Percentiles rank a stretch among this genome's conserved stretches.
phyloP scores from a whole-genome alignment of 2,888 invertebrate genomes.

The Serrognathus titanus region DNA sequence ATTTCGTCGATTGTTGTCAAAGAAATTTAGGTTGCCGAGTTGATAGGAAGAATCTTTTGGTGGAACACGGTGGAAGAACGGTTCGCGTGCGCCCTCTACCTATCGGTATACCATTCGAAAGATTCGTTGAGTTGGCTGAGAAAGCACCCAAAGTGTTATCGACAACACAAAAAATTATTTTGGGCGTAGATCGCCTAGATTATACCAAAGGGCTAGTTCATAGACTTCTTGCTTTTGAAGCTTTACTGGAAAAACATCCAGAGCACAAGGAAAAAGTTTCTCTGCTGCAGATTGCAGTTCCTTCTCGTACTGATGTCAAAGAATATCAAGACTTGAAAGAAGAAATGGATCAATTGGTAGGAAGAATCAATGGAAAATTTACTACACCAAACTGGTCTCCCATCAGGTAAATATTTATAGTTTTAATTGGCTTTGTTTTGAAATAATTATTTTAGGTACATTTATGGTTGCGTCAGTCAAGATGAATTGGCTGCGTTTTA shows the following conservation, averaged over 20 bases:
- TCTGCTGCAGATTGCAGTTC: conserved; percentile 81
- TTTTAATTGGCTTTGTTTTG: neutral
- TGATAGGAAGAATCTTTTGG: conserved; percentile 79
- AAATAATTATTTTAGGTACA: conserved; percentile 52
- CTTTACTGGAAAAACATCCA: conserved; percentile 75
- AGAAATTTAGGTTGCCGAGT: conserved; percentile 83
- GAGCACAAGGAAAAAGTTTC: conserved; percentile 83
- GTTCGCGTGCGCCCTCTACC: conserved; percentile 81
- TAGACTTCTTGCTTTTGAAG: conserved; percentile 78
- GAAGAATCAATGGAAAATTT: conserved; percentile 82
- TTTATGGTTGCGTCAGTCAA: conserved; percentile 84
- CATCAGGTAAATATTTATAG: conserved; percentile 54
- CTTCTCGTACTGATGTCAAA: conserved; percentile 84
- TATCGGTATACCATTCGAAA: conserved; percentile 84
- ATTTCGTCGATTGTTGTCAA: conserved; percentile 90
- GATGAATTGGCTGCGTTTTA: conserved; percentile 84
- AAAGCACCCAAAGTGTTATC: conserved; percentile 62
- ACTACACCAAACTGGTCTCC: conserved; percentile 92
- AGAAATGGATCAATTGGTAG: conserved; percentile 86
- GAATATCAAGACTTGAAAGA: conserved; percentile 88
- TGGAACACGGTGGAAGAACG: conserved; percentile 83
- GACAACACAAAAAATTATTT: conserved; percentile 74
- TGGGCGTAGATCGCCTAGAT: conserved; percentile 86
- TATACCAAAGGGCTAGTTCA: conserved; percentile 89
- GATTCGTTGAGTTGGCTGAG: conserved; percentile 78